Conservation (phyloP, 1,140 invertebrate genomes). For the Eubasilissa regina region DNA sequence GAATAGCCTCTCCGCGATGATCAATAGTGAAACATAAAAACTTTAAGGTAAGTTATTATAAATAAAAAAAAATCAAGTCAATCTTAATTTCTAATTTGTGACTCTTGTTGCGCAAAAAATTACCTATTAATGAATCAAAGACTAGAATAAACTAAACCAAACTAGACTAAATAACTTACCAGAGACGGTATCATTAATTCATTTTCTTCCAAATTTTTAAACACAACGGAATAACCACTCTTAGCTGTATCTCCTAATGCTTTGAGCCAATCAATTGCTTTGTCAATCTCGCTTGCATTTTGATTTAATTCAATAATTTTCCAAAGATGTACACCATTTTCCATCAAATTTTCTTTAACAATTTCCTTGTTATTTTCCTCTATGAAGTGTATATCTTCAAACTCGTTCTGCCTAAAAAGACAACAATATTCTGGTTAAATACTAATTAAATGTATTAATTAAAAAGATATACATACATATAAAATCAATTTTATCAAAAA, state of each 20-base stretch:
- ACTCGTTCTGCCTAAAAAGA: constrained; percentile 21
- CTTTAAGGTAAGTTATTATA: too few species aligned
- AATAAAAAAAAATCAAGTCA: too few species aligned
- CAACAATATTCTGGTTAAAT: constrained; percentile 8
- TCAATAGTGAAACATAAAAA: too few species aligned
- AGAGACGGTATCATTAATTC: constrained; percentile 65
- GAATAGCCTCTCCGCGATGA: too few species aligned
- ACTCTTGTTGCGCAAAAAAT: neutral
- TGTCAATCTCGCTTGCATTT: constrained; percentile 47
- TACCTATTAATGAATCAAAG: neutral
- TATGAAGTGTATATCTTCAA: constrained; percentile 16
- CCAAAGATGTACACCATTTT: constrained; percentile 51
- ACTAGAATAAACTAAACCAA: neutral
- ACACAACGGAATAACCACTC: constrained; percentile 68
- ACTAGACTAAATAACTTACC: constrained; percentile 62
- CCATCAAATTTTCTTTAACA: neutral
- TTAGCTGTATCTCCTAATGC: constrained; percentile 68
- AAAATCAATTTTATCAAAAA: too few species aligned
- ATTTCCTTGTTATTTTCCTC: neutral
- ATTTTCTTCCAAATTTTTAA: constrained; percentile 65
- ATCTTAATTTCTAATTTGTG: too few species aligned
- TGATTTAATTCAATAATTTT: constrained; percentile 23
- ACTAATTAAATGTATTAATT: too few species aligned
- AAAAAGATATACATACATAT: too few species aligned
- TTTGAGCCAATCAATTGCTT: constrained; percentile 67